Conservation (phyloP, 2,888 invertebrate species). For the Andrena flavipes region DNA sequence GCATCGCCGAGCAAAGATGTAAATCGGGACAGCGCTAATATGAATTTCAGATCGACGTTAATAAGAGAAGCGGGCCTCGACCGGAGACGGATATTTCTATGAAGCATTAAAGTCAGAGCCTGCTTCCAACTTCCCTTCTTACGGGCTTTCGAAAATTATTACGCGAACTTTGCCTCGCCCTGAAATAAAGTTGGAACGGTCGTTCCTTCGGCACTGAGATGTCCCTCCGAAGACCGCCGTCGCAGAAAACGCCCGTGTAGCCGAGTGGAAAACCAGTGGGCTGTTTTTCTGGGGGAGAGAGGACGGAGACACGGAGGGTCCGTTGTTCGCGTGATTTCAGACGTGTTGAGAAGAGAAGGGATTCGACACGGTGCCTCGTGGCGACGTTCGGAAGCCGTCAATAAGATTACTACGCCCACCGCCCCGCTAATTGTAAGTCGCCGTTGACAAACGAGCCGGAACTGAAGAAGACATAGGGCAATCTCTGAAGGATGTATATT, state of each 20-base stretch:
- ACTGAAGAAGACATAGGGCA: no score
- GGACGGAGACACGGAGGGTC: no score
- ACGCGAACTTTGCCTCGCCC: conserved; percentile 32
- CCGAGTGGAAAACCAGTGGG: neutral
- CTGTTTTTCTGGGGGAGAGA: neutral
- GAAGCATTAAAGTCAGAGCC: conserved; percentile 34
- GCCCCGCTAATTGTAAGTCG: no score
- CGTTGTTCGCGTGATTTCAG: no score
- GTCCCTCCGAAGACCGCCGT: neutral
- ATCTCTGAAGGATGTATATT: no score
- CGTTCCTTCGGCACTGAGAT: neutral
- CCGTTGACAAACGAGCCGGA: no score
- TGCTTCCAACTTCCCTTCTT: conserved; percentile 21
- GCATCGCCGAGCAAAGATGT: conserved; percentile 42
- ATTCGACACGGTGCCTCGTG: no score
- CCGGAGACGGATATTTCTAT: conserved; percentile 45
- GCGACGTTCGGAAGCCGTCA: no score
- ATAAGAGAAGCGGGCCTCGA: conserved; percentile 47
- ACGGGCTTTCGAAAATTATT: conserved; percentile 31
- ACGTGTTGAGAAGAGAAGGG: no score
- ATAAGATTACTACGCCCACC: no score
- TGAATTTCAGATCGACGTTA: conserved; percentile 64
- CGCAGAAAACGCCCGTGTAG: neutral
- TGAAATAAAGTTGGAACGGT: conserved; percentile 30
- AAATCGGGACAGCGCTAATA: conserved; percentile 52